A percentile compares a stretch with the other conserved stretches of the same genome.
Conservation (phyloP, 2,797 vertebrate species). For the Chelon labrosus region DNA sequence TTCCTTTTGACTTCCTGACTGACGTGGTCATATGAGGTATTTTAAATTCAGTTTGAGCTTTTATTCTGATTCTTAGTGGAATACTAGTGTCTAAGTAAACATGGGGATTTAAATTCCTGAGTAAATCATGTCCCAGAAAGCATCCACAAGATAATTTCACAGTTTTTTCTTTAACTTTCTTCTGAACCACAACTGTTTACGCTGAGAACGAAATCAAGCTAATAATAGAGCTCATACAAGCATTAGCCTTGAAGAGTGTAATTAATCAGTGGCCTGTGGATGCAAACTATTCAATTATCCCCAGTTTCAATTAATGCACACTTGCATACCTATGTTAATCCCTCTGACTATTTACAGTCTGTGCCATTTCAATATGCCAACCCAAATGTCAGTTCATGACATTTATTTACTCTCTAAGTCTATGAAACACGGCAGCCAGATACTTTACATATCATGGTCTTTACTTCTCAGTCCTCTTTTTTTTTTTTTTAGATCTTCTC, state of each 20-base stretch:
- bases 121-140: background rate
- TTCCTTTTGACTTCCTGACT: too few species aligned
- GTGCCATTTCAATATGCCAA: slow-evolving; percentile 23
- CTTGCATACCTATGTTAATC: slow-evolving; percentile 10
- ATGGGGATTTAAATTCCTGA: background rate
- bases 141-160: background rate
- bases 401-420: slow-evolving; percentile 32
- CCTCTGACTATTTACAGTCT: slow-evolving; percentile 19
- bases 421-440: slow-evolving; percentile 4
- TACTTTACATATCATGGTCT: background rate
- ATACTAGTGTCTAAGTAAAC: background rate
- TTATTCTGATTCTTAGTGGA: too few species aligned
- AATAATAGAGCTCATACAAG: slow-evolving; percentile 34
- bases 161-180: slow-evolving; percentile 1
- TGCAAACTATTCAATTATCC: slow-evolving; percentile 42
- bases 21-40: too few species aligned
- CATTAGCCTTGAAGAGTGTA: slow-evolving; percentile 28
- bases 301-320: slow-evolving; percentile 2
- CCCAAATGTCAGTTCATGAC: slow-evolving; percentile 41
- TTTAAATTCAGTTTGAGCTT: too few species aligned
- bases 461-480: background rate
- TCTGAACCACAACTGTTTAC: slow-evolving; percentile 1
- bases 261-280: slow-evolving; percentile 35
- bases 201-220: slow-evolving; percentile 29
- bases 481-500: slow-evolving; percentile 5